phyloP scores from a whole-genome alignment of 2,888 invertebrate species.

The Phengaris arion region DNA sequence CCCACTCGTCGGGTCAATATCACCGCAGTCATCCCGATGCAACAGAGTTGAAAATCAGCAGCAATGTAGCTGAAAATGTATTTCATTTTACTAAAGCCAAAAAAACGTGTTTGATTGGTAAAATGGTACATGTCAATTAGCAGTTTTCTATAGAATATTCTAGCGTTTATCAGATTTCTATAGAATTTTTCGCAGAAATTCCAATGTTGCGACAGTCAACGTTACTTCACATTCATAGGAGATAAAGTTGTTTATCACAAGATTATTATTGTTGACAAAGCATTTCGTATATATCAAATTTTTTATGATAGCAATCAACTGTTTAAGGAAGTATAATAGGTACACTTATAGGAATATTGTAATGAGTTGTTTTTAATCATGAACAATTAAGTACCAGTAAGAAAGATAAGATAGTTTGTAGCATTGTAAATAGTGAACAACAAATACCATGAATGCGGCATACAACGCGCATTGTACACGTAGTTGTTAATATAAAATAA shows the following conservation, averaged over 20 bases:
- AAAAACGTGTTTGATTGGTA: not conserved
- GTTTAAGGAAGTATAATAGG: too few species aligned
- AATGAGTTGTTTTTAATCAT: too few species aligned
- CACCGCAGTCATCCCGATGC: constrained; percentile 43
- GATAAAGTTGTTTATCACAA: not conserved
- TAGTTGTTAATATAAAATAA: constrained; percentile 53
- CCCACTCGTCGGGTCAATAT: constrained; percentile 34
- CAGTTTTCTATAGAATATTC: too few species aligned
- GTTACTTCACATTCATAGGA: too few species aligned
- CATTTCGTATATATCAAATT: not conserved
- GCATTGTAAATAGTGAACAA: not conserved
- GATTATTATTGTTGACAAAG: not conserved
- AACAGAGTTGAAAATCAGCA: constrained; percentile 50
- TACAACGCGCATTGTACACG: constrained; percentile 44
- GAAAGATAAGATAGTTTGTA: not conserved
- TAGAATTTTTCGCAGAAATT: too few species aligned
- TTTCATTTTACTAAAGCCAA: too few species aligned
- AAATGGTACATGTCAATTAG: too few species aligned
- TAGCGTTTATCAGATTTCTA: too few species aligned
- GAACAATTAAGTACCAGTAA: not conserved
- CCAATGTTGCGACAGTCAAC: too few species aligned
- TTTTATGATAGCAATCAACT: not conserved
- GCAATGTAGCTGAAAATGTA: constrained; percentile 48
- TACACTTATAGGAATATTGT: too few species aligned
- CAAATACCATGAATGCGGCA: constrained; percentile 45